Base-by-base conservation (phyloP, 2,888 invertebrate species). In the Microchrysa polita region DNA sequence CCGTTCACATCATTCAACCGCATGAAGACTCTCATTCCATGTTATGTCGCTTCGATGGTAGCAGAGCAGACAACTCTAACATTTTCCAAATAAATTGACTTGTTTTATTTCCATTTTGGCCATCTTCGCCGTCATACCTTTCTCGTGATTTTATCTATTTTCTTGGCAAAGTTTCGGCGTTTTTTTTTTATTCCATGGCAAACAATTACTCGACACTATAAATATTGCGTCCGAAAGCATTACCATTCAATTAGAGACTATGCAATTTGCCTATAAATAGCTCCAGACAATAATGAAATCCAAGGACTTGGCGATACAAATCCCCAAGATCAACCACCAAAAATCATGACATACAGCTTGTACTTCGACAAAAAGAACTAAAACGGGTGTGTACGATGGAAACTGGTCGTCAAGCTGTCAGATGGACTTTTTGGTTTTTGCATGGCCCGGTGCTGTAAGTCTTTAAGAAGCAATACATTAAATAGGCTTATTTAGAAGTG, bases 121-220 rank as follows among this genome's bases (percentile, higher is more conserved):
- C 22, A 44, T 18, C 44, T 42, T 42, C 65, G 20, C 18, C 48
- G 20, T 48, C 48, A 65, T 65, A 65, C 69, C 69, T 69, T 69
- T 55, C 42, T 23, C 18, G 22, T 10, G 42, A 55, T 57, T 69
- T 55, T 57, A 20, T 69, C 57, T 69, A 40, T 63, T 69, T 69
- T 69, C 52, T n/a, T 53, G 27, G 9, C 7, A 34, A 7, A 34
- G n/a, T 34, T 34, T 34, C 7, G 27, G n/a, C n/a, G n/a, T n/a
- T 34, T 7, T 18, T 65, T 65, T 9, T 20, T 65, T 16, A 1
- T 18, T n/a, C 14, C 40, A 40, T 20, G n/a, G 57, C 69, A 69
- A 65, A 69, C 69, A 69, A 69, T 69, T 69, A 69, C 69, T 69
- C 69, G 69, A 69, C 69, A 69, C 69, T 69, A 69, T 69, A 69